phyloP scores from a whole-genome alignment of 2,888 invertebrate species.

The Rapana venosa region DNA sequence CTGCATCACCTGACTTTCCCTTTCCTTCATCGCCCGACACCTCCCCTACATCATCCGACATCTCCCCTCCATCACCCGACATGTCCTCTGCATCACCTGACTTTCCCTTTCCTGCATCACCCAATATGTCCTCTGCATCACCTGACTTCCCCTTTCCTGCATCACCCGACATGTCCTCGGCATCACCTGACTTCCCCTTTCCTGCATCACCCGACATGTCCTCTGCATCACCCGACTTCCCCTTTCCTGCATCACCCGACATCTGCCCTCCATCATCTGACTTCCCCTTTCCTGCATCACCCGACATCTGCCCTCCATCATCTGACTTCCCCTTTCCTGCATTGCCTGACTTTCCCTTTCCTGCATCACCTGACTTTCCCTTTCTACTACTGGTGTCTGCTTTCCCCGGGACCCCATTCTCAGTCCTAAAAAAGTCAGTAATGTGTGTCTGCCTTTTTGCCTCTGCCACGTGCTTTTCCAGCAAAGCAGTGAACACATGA shows the following conservation, averaged over 20 bases:
- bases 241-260: background rate
- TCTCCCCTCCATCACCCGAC: background rate
- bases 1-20: background rate
- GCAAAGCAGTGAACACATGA: background rate
- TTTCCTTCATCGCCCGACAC: background rate
- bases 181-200: background rate
- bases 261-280: background rate
- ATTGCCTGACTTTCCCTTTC: background rate
- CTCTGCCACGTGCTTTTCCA: conserved; percentile 5
- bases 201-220: background rate
- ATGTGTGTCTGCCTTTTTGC: background rate
- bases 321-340: background rate
- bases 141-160: background rate
- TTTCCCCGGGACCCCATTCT: background rate
- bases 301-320: background rate
- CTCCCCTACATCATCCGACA: background rate
- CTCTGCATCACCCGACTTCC: background rate
- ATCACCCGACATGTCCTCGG: background rate
- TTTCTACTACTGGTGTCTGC: background rate
- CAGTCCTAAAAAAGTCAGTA: background rate
- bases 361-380: too few species aligned
- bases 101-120: background rate
- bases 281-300: background rate
- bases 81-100: background rate
- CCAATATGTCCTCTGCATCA: background rate